These are phyloP conservation scores for Nemotelus nigrinus DNA, from an alignment of 2,888 invertebrate genomes.

Conservation along the genomic window DNA sequence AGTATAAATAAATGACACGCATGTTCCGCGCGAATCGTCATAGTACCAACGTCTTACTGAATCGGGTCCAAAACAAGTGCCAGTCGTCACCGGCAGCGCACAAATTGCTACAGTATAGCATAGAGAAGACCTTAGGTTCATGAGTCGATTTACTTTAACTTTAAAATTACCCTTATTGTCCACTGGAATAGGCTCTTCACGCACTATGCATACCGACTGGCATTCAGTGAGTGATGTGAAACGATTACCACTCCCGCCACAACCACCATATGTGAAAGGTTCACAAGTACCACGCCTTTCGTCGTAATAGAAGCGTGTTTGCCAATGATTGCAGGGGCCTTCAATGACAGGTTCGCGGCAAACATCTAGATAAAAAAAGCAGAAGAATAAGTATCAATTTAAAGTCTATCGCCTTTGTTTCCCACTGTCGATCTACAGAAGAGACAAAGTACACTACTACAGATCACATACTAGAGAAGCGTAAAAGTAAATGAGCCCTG, in stretches of 20 bases:
- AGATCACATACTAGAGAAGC: no score
- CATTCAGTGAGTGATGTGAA: slow-evolving; percentile 82
- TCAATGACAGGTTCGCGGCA: slow-evolving; percentile 74
- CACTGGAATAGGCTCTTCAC: slow-evolving; percentile 66
- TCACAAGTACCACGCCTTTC: slow-evolving; percentile 70
- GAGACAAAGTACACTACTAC: no score
- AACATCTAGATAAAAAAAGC: slow-evolving; percentile 68
- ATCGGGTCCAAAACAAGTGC: slow-evolving; percentile 67
- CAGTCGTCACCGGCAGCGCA: slow-evolving; percentile 71
- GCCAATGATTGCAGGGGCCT: slow-evolving; percentile 75
- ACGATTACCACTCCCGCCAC: slow-evolving; percentile 84
- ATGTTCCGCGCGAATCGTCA: slow-evolving; percentile 74
- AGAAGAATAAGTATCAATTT: no score
- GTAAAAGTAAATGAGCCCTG: no score
- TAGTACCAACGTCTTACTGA: slow-evolving; percentile 77
- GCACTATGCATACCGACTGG: slow-evolving; percentile 72
- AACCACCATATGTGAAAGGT: slow-evolving; percentile 82
- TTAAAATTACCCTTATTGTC: slow-evolving; percentile 59
- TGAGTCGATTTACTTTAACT: background rate
- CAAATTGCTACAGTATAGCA: slow-evolving; percentile 69
- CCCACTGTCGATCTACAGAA: no score
- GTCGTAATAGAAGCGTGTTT: slow-evolving; percentile 76
- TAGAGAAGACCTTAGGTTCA: background rate
- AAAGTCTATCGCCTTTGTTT: no score
- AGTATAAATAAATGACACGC: slow-evolving; percentile 82